Evolutionary conservation across 2,888 invertebrate species (phyloP).

Genomic region (Odontocolon sp.): DNA sequence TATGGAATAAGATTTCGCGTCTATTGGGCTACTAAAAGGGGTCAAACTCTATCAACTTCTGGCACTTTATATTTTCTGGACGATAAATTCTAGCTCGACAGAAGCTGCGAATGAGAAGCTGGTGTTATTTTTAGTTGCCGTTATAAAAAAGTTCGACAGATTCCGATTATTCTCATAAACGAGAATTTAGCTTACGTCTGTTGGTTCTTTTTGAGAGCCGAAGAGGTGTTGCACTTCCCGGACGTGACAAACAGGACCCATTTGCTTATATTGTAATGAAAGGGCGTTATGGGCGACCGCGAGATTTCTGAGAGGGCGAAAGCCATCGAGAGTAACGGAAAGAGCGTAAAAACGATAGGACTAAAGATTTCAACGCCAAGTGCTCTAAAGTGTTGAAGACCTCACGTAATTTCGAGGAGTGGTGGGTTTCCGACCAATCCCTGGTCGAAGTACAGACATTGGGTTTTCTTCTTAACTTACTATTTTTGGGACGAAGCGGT

Average conservation of each 20-base stretch:
- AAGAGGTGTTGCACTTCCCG: not conserved
- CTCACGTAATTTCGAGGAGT: conserved; percentile 45
- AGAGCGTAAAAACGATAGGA: conserved; percentile 49
- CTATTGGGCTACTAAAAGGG: not conserved
- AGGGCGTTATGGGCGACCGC: conserved; percentile 52
- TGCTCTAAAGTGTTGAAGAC: conserved; percentile 33
- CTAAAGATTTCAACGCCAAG: conserved; percentile 57
- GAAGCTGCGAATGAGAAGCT: not conserved
- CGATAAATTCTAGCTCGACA: not conserved
- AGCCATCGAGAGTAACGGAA: conserved; percentile 52
- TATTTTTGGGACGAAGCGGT: conserved; percentile 46
- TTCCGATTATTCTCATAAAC: conserved; percentile 53
- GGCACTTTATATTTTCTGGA: not conserved
- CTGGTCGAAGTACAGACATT: conserved; percentile 28
- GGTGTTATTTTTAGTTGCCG: conserved; percentile 9
- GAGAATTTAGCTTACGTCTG: conserved; percentile 20
- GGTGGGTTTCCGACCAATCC: conserved; percentile 37
- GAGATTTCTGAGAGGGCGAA: conserved; percentile 53
- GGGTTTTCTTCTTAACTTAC: conserved; percentile 41
- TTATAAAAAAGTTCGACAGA: conserved; percentile 24
- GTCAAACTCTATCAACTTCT: not conserved
- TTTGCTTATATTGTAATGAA: conserved; percentile 42
- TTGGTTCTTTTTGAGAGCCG: not conserved
- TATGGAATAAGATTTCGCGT: not conserved
- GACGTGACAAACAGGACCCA: not conserved